phyloP scores from a whole-genome alignment of 2,888 invertebrate species.

The Parasteatoda lunata region DNA sequence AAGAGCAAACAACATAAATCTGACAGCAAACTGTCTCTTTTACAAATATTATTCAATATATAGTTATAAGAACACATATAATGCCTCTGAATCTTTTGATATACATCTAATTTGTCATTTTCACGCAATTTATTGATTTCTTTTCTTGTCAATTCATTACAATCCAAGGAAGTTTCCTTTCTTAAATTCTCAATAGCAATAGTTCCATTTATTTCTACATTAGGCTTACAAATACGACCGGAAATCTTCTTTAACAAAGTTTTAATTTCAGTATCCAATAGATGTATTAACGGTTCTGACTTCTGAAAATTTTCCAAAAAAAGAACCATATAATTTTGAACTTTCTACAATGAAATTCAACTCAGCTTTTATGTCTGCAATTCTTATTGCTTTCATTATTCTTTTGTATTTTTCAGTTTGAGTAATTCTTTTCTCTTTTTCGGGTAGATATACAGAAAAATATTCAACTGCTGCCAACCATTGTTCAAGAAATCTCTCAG shows the following conservation, averaged over 20 bases:
- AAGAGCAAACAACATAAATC: background rate
- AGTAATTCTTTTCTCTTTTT: background rate
- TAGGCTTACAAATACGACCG: background rate
- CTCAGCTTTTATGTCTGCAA: background rate
- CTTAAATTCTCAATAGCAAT: conserved; percentile 6
- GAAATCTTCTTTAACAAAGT: background rate
- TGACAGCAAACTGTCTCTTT: background rate
- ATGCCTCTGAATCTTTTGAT: background rate
- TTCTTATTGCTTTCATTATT: background rate
- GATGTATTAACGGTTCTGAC: background rate
- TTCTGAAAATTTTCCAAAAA: background rate
- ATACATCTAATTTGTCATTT: background rate
- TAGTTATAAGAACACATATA: background rate
- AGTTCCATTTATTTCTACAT: background rate
- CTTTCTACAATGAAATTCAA: conserved; percentile 18
- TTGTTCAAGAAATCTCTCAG: conserved; percentile 11
- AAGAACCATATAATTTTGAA: conserved; percentile 6
- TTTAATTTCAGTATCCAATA: conserved; percentile 1
- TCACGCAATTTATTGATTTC: background rate
- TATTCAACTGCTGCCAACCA: background rate
- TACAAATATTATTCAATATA: background rate
- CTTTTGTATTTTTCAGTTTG: conserved; percentile 5
- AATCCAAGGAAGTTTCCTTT: background rate
- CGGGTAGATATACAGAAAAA: conserved; percentile 5
- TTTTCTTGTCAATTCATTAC: background rate